These are phyloP conservation scores for Hyaena hyaena DNA, from an alignment of 2,113 vertebrate species.

Conservation along the genomic window DNA sequence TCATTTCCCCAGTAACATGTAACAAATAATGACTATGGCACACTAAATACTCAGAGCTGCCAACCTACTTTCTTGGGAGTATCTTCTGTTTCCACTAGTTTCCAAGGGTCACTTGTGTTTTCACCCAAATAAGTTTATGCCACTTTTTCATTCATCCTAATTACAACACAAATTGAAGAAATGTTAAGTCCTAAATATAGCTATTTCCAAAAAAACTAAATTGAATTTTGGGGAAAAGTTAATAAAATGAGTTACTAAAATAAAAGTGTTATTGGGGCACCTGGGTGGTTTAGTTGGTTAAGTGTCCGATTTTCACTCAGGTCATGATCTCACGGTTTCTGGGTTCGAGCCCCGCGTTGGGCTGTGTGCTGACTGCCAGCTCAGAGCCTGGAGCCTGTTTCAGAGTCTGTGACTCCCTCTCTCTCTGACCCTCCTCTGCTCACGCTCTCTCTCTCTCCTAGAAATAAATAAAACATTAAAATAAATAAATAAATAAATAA, in stretches of 20 bases:
- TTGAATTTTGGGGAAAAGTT: not conserved
- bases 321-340: no score
- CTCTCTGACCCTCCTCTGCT: no score
- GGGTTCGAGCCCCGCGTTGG: no score
- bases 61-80: not conserved
- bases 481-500: not conserved
- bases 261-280: not conserved
- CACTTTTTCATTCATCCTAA: not conserved
- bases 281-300: no score
- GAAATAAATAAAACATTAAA: no score
- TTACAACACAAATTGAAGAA: not conserved
- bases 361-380: no score
- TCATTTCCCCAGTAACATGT: not conserved
- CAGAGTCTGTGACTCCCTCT: no score
- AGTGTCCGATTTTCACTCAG: no score
- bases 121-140: not conserved
- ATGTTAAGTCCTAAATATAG: not conserved
- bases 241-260: constrained; percentile 17
- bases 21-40: not conserved
- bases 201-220: not conserved
- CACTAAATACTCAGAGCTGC: not conserved
- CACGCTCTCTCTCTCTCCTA: no score
- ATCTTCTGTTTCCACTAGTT: not conserved
- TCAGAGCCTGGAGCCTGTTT: no score
- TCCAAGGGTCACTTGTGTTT: not conserved